Evolutionary conservation across 2,888 invertebrate species (phyloP).

Genomic region (Dioctria linearis): DNA sequence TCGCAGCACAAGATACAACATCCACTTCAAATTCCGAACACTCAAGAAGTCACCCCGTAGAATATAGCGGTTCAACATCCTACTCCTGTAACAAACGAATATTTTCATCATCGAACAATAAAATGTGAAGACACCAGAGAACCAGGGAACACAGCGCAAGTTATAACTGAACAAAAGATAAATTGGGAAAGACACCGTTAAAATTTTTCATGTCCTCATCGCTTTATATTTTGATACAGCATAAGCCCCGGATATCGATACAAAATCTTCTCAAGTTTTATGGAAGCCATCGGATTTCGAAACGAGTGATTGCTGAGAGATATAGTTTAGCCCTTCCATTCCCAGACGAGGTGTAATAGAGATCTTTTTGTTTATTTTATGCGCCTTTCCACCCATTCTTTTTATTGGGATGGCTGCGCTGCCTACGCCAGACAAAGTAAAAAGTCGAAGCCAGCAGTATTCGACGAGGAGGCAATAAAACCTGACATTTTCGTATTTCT

Average conservation of each 20-base stretch:
- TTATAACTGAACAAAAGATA: neutral
- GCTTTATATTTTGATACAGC: constrained; percentile 22
- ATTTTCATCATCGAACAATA: constrained; percentile 39
- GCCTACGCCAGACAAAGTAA: constrained; percentile 17
- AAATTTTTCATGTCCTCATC: constrained; percentile 16
- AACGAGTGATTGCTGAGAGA: neutral
- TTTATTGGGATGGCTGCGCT: neutral
- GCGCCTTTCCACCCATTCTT: constrained; percentile 3
- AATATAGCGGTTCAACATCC: constrained; percentile 29
- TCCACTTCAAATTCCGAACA: neutral
- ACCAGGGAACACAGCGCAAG: neutral
- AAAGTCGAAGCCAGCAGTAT: neutral
- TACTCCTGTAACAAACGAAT: constrained; percentile 27
- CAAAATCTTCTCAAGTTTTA: constrained; percentile 48
- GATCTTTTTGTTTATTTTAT: constrained; percentile 13
- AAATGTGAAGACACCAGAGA: neutral
- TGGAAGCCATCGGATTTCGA: constrained; percentile 42
- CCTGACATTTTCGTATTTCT: constrained; percentile 33
- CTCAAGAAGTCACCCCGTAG: constrained; percentile 14
- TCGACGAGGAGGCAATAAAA: constrained; percentile 35
- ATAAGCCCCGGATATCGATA: constrained; percentile 42
- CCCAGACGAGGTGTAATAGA: constrained; percentile 3
- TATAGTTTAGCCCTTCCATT: neutral
- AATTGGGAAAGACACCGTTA: constrained; percentile 41
- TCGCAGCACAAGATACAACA: neutral